Evolutionary conservation across 2,888 invertebrate genomes (phyloP), one percentile per base, ranked within the genome.

Genomic region (Pedicia rivosa): DNA sequence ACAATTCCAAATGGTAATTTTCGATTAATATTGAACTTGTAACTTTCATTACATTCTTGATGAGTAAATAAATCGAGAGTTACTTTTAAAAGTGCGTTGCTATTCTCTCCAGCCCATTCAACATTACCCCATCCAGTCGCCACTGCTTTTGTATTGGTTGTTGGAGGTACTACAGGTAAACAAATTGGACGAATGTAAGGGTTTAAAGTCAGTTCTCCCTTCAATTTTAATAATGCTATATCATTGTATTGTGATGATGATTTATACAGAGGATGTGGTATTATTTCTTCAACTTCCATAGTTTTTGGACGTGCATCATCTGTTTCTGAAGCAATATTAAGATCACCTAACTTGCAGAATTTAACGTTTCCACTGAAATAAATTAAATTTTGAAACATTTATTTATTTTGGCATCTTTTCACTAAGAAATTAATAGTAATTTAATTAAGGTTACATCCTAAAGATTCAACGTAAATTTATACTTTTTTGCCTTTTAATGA

Each of bases 51-150:
- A 12, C 38, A 41, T 16, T 37, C 37, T 13, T 7, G 5, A 12
- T 35, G 27, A 12, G 26, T 32, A 20, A 27, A 41, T 14, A 27
- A 29, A 9, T 55, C 53, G 9, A 74, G 49, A 3, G 56, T 59
- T 0, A 72, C 71, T 50, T 70, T 70, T 7, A 64, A 48, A 36
- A 74, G 49, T 42, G 60, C 54, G 9, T 50, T 55, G 28, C 57
- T 54, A 26, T 53, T 48, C 2, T 30, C 34, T 17, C 51, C 48
- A 35, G 52, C 46, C 32, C 50, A 59, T 32, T 63, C 62, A 0
- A 64, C 64, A 9, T 52, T 50, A 0, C 64, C 65, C 65, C 65
- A 65, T 0, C 65, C 65, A 0, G 65, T 63, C 0, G 63, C 64
- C 2, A 65, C 52, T 22, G 64, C 46, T 0, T 55, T 49, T n/a